phyloP scores from a whole-genome alignment of 2,113 vertebrate genomes.

The Tetraodon nigroviridis region DNA sequence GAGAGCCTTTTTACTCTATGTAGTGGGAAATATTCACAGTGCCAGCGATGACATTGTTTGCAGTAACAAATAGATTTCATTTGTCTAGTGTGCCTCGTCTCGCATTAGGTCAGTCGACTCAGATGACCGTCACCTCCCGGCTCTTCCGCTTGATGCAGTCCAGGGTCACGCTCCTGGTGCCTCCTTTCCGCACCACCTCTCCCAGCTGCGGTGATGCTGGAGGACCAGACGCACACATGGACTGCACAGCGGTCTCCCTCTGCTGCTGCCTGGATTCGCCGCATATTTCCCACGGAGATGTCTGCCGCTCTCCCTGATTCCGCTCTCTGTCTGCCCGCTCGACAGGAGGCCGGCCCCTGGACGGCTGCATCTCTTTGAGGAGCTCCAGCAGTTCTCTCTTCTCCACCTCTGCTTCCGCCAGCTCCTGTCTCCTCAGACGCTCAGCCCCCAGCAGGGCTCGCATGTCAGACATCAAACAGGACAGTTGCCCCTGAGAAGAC shows the following conservation, averaged over 20 bases:
- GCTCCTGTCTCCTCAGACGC: slow-evolving; percentile 79
- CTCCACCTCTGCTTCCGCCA: slow-evolving; percentile 82
- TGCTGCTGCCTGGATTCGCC: slow-evolving; percentile 23
- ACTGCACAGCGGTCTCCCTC: slow-evolving; percentile 46
- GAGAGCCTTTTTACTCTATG: background rate
- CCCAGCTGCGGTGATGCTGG: slow-evolving; percentile 44
- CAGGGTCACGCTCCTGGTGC: slow-evolving; percentile 69
- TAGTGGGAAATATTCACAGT: background rate
- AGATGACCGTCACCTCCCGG: slow-evolving; percentile 82
- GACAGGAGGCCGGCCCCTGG: slow-evolving; percentile 38
- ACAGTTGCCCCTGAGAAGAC: slow-evolving; percentile 79
- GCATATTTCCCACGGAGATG: slow-evolving; percentile 21
- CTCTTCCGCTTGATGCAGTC: slow-evolving; percentile 83
- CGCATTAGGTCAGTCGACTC: slow-evolving; percentile 14
- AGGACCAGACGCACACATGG: slow-evolving; percentile 1
- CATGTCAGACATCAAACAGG: slow-evolving; percentile 81
- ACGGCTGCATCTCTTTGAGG: slow-evolving; percentile 74
- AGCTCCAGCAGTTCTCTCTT: slow-evolving; percentile 82
- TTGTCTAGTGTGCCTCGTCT: background rate
- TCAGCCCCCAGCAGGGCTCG: slow-evolving; percentile 78
- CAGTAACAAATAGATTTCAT: background rate
- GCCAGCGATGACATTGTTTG: no score
- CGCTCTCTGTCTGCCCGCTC: slow-evolving; percentile 25
- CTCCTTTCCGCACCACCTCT: slow-evolving; percentile 64
- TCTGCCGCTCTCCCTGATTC: slow-evolving; percentile 28